These are phyloP conservation scores for Agriopis aurantiaria DNA, from an alignment of 2,888 invertebrate genomes.

Conservation along the genomic window DNA sequence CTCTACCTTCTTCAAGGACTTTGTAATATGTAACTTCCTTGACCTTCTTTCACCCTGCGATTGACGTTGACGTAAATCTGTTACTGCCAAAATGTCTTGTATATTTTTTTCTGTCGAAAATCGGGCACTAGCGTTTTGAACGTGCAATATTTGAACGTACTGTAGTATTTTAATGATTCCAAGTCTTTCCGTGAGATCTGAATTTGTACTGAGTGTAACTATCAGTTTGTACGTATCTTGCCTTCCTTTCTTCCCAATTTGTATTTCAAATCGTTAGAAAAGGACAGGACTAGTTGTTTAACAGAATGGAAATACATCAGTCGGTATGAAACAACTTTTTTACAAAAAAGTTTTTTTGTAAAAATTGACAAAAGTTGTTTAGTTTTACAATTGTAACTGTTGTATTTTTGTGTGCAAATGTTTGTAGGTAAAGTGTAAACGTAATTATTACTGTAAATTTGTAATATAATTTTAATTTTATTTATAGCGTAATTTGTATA, in stretches of 20 bases:
- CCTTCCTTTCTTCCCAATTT: constrained; percentile 51
- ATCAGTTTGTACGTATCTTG: constrained; percentile 36
- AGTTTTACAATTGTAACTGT: constrained; percentile 34
- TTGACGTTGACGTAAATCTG: constrained; percentile 27
- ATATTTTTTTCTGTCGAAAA: constrained; percentile 31
- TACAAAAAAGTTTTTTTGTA: constrained; percentile 10
- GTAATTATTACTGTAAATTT: constrained; percentile 73
- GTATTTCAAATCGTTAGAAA: constrained; percentile 50
- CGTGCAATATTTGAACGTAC: constrained; percentile 64
- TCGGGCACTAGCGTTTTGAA: constrained; percentile 55
- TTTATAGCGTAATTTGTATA: constrained; percentile 70
- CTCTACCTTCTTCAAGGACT: no score
- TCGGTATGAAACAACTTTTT: constrained; percentile 41
- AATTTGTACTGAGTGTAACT: constrained; percentile 52
- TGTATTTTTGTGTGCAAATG: constrained; percentile 53
- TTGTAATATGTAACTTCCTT: no score
- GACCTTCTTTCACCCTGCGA: not conserved
- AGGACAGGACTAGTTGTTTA: constrained; percentile 41
- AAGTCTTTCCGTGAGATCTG: constrained; percentile 57
- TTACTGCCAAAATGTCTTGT: constrained; percentile 37
- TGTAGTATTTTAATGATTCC: constrained; percentile 41
- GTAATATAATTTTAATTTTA: constrained; percentile 69
- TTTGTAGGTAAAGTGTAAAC: constrained; percentile 39
- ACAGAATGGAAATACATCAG: constrained; percentile 49
- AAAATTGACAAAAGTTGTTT: constrained; percentile 17